These are phyloP conservation scores for Fregata magnificens DNA, from an alignment of 2,113 vertebrate species.

Conservation along the genomic window DNA sequence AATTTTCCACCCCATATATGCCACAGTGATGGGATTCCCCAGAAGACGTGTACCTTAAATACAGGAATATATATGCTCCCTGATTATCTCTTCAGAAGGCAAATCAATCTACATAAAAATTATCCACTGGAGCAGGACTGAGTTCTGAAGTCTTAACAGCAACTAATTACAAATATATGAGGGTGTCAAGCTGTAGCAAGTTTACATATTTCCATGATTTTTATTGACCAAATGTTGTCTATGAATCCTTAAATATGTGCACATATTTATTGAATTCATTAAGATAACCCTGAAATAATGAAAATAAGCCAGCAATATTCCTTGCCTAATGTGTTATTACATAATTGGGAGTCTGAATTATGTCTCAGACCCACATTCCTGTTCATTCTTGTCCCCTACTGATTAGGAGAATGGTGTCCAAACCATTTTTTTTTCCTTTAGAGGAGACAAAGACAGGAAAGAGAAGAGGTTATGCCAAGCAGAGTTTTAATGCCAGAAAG, in stretches of 20 bases:
- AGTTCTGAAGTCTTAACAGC: not conserved
- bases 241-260: not conserved
- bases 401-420: not conserved
- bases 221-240: not conserved
- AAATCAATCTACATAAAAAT: not conserved
- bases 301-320: not conserved
- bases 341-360: not conserved
- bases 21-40: not conserved
- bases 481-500: not conserved
- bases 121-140: not conserved
- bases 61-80: not conserved
- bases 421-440: not conserved
- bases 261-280: not conserved
- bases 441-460: not conserved
- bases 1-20: not conserved
- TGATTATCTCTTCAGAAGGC: not conserved
- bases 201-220: not conserved
- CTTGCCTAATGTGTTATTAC: not conserved
- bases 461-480: rapidly evolving
- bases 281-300: not conserved
- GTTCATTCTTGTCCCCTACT: not conserved
- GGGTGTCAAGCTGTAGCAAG: not conserved
- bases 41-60: not conserved
- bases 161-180: not conserved
- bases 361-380: not conserved